Percentiles rank a stretch among this genome's conserved stretches.
Conservation (phyloP, 2,797 vertebrate genomes). For the Diceros bicornis region DNA sequence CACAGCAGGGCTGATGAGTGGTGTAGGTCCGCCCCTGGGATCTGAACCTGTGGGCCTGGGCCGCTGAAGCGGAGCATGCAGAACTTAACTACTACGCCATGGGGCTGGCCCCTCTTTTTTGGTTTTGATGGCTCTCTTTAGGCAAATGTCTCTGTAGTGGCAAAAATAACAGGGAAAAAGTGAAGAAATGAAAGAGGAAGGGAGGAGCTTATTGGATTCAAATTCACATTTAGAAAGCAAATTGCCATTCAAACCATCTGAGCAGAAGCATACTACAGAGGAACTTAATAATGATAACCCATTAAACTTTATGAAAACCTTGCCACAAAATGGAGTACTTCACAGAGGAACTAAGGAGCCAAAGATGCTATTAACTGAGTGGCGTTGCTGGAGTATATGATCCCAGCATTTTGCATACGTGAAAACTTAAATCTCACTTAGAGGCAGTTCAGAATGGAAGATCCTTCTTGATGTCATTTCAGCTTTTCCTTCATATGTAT, state of each 20-base stretch:
- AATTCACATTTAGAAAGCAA: background rate
- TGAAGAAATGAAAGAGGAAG: background rate
- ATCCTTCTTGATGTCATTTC: background rate
- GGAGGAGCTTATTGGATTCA: background rate
- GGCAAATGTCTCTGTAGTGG: background rate
- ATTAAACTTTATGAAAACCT: constrained; percentile 42
- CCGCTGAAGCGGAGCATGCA: too few relatives aligned
- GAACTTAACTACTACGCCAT: too few relatives aligned
- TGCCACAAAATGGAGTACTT: background rate
- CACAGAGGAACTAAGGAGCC: background rate
- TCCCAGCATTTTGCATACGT: background rate
- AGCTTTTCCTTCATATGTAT: background rate
- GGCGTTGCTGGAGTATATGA: background rate
- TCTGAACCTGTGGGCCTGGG: too few relatives aligned
- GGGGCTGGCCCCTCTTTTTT: background rate
- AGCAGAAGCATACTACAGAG: background rate
- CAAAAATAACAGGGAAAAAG: background rate
- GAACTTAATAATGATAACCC: background rate
- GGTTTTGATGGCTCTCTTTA: background rate
- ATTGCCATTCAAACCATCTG: background rate
- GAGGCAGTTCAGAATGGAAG: background rate
- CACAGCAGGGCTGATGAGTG: too few relatives aligned
- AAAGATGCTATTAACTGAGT: background rate
- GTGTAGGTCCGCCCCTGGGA: too few relatives aligned
- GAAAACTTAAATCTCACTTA: background rate